These are phyloP conservation scores for Yoshiicerus persimilis DNA, from an alignment of 1,140 invertebrate species.

Conservation along the genomic window DNA sequence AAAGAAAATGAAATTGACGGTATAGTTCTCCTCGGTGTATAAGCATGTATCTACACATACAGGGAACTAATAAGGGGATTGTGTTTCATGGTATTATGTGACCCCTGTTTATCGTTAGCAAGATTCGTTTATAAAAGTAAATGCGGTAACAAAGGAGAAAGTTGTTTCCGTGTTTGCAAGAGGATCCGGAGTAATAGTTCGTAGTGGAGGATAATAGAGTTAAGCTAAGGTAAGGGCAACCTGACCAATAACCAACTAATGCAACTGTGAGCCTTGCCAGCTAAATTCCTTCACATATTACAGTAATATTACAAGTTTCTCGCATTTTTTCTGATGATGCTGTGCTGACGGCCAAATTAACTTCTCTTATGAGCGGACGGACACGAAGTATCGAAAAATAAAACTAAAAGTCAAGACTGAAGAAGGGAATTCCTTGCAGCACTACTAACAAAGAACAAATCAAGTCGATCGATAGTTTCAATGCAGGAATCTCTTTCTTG, in stretches of 20 bases:
- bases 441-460: neutral
- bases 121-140: neutral
- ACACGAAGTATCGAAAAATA: neutral
- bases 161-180: neutral
- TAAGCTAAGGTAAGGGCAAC: neutral
- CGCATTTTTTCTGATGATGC: neutral
- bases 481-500: neutral
- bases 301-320: neutral
- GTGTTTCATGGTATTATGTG: neutral
- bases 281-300: neutral
- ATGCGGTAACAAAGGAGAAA: neutral
- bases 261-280: neutral
- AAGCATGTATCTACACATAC: too few species aligned
- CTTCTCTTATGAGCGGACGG: neutral
- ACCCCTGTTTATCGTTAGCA: neutral
- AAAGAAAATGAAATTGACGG: too few species aligned
- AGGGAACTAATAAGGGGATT: too few species aligned
- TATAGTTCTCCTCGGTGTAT: neutral
- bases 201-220: neutral
- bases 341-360: neutral
- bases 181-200: neutral
- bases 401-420: neutral
- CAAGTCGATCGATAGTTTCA: conserved; percentile 8
- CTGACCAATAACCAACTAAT: neutral
- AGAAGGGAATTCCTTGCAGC: neutral